Evolutionary conservation across 2,888 invertebrate species (phyloP).

Genomic region (Campoplex nolae): DNA sequence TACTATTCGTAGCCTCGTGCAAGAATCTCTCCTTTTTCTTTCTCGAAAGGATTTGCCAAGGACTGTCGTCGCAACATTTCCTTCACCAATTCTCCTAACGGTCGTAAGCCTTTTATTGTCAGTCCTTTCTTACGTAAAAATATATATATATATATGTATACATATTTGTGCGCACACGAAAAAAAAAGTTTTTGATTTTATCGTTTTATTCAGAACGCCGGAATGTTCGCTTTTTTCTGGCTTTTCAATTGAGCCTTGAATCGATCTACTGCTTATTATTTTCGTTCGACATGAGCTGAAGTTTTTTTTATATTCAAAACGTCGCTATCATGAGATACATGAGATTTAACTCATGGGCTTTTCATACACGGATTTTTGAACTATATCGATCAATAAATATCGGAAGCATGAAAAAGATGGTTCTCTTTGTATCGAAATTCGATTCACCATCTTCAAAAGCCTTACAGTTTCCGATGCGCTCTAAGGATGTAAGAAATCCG

Average conservation of each 20-base stretch:
- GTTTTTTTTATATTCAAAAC: background rate
- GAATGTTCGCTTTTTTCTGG: background rate
- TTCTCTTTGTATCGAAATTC: background rate
- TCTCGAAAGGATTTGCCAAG: background rate
- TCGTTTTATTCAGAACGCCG: background rate
- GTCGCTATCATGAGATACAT: background rate
- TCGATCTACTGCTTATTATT: background rate
- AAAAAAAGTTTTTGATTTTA: background rate
- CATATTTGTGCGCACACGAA: background rate
- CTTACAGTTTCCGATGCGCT: background rate
- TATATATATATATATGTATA: background rate
- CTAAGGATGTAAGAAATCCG: background rate
- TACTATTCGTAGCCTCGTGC: background rate
- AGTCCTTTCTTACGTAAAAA: background rate
- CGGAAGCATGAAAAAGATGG: background rate
- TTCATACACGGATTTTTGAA: background rate
- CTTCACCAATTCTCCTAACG: slow-evolving; percentile 4
- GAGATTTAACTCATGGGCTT: no score
- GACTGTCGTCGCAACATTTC: slow-evolving; percentile 21
- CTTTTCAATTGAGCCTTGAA: background rate
- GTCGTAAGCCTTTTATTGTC: background rate
- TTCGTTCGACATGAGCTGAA: background rate
- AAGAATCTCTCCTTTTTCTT: slow-evolving; percentile 26
- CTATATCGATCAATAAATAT: background rate
- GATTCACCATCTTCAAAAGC: background rate